These are phyloP conservation scores for Plumapathes pennacea DNA, from an alignment of 92 coral and sea anemone genomes.

Conservation along the genomic window DNA sequence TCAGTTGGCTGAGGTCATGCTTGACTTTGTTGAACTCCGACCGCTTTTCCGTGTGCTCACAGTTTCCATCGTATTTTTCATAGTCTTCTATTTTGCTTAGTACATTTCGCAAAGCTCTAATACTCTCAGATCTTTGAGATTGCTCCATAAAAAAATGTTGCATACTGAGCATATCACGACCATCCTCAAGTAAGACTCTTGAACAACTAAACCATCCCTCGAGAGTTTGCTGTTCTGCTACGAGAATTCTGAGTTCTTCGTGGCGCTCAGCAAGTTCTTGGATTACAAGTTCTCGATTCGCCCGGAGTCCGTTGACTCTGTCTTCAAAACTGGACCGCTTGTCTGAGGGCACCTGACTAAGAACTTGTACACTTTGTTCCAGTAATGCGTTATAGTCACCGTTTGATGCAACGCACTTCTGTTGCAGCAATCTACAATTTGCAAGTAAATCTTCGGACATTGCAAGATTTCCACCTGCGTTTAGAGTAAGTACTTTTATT, in stretches of 20 bases:
- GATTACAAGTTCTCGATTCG: slow-evolving; percentile 14
- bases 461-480: background rate
- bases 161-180: slow-evolving; percentile 6
- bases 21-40: slow-evolving; percentile 17
- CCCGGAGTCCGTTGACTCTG: slow-evolving; percentile 14
- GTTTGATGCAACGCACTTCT: slow-evolving; percentile 36
- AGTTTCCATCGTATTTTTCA: slow-evolving; percentile 24
- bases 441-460: slow-evolving; percentile 48
- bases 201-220: slow-evolving; percentile 68
- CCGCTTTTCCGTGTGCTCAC: slow-evolving; percentile 15
- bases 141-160: background rate
- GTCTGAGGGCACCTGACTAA: slow-evolving; percentile 15
- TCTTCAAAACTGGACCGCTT: slow-evolving; percentile 20
- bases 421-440: slow-evolving; percentile 32
- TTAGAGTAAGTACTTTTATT: slow-evolving; percentile 4
- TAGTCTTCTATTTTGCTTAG: slow-evolving; percentile 55
- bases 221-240: slow-evolving; percentile 68
- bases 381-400: slow-evolving; percentile 18
- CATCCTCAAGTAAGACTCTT: slow-evolving; percentile 30
- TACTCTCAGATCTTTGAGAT: no score
- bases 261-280: slow-evolving; percentile 27
- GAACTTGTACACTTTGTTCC: slow-evolving; percentile 16
- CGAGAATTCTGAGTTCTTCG: slow-evolving; percentile 41
- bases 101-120: slow-evolving; percentile 24
- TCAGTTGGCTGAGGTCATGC: slow-evolving; percentile 13